Evolutionary conservation across 2,797 vertebrate species (phyloP).

Genomic region (Salarias fasciatus): DNA sequence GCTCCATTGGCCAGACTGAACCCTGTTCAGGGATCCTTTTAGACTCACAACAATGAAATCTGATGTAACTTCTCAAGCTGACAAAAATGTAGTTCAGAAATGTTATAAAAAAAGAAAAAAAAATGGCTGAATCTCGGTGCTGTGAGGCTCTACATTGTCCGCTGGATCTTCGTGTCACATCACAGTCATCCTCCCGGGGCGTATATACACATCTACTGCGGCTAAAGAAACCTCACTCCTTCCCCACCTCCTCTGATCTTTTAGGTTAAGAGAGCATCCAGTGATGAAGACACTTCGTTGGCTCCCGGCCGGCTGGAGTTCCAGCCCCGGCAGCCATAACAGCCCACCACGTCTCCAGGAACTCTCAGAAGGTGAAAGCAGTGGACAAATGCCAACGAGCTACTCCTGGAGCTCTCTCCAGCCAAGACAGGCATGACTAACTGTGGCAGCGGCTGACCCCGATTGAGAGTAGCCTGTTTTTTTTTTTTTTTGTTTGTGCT

Average conservation of each 20-base stretch:
- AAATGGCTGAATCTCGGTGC: too few relatives aligned
- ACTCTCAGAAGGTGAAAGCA: conserved; percentile 17
- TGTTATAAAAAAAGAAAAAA: neutral
- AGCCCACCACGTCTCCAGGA: conserved; percentile 16
- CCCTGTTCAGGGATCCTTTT: too few relatives aligned
- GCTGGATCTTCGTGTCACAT: conserved; percentile 12
- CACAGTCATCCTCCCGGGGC: neutral
- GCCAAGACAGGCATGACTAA: conserved; percentile 31
- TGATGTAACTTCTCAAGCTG: too few relatives aligned
- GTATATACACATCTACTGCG: conserved; percentile 3
- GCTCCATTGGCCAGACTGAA: too few relatives aligned
- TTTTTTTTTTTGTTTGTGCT: conserved; percentile 25
- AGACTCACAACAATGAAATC: neutral
- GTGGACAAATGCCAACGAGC: conserved; percentile 23
- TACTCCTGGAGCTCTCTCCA: conserved; percentile 33
- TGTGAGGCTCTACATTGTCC: conserved; percentile 11
- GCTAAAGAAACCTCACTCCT: conserved; percentile 2
- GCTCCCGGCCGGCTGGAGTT: conserved; percentile 24
- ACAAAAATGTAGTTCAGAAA: conserved; percentile 5
- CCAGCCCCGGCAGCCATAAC: conserved; percentile 12
- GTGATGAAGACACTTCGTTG: conserved; percentile 18
- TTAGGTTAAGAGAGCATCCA: conserved; percentile 25
- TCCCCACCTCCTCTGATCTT: conserved; percentile 24
- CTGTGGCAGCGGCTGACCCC: conserved; percentile 33
- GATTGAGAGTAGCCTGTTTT: conserved; percentile 12